phyloP scores from a whole-genome alignment of 2,888 invertebrate genomes.

The Conomelus anceps region DNA sequence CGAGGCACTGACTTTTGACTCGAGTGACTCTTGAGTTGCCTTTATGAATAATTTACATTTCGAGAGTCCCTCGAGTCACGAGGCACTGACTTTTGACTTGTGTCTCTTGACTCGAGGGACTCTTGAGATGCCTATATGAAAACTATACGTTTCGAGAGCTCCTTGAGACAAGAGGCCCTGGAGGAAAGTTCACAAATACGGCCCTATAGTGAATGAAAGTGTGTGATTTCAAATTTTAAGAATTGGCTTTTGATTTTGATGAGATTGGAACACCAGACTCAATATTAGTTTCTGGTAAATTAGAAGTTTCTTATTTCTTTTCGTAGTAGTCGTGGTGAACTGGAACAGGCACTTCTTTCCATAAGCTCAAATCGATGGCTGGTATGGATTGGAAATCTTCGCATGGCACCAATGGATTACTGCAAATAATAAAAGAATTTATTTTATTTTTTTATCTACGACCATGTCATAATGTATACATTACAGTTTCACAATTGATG shows the following conservation, averaged over 20 bases:
- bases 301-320: conserved; percentile 17
- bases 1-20: too few relatives aligned
- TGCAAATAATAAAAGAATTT: conserved; percentile 37
- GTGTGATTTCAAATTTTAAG: not conserved
- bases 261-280: not conserved
- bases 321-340: conserved; percentile 18
- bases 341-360: conserved; percentile 44
- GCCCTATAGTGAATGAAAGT: too few relatives aligned
- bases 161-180: too few relatives aligned
- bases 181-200: too few relatives aligned
- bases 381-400: conserved; percentile 45
- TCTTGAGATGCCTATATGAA: too few relatives aligned
- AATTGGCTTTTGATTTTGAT: not conserved
- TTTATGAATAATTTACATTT: too few relatives aligned
- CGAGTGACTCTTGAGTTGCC: too few relatives aligned
- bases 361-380: conserved; percentile 46
- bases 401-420: conserved; percentile 51
- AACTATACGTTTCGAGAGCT: too few relatives aligned
- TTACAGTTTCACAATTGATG: not conserved
- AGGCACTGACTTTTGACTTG: too few relatives aligned
- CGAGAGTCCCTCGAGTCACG: too few relatives aligned
- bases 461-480: not conserved
- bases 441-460: too few relatives aligned
- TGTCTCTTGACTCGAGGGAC: too few relatives aligned
- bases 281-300: not conserved